phyloP scores from a whole-genome alignment of 2,113 vertebrate genomes.

The Mellivora capensis region DNA sequence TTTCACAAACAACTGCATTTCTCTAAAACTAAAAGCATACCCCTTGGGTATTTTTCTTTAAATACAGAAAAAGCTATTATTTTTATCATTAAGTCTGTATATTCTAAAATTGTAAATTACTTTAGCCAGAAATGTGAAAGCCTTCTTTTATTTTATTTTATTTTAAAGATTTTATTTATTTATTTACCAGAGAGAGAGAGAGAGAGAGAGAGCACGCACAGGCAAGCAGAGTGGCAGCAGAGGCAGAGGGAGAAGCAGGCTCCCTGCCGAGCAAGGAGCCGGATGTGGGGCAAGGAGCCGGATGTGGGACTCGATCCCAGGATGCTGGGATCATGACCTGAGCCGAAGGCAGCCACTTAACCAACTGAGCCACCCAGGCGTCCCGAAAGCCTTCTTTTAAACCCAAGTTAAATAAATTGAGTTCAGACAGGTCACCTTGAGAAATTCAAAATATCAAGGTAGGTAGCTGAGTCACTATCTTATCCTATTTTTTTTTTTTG shows the following conservation, averaged over 20 bases:
- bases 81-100: neutral
- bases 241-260: too few relatives aligned
- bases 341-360: too few relatives aligned
- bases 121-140: constrained; percentile 43
- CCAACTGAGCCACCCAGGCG: too few relatives aligned
- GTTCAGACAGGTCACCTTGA: constrained; percentile 40
- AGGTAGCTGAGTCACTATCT: constrained; percentile 34
- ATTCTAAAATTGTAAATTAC: constrained; percentile 31
- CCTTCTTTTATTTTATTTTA: constrained; percentile 26
- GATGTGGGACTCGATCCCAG: too few relatives aligned
- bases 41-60: constrained; percentile 22
- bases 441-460: constrained; percentile 36
- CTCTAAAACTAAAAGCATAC: constrained; percentile 36
- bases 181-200: too few relatives aligned
- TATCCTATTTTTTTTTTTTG: constrained; percentile 40
- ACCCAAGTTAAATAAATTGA: constrained; percentile 15
- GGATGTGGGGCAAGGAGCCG: too few relatives aligned
- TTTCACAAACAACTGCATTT: constrained; percentile 38
- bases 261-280: too few relatives aligned
- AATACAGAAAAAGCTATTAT: constrained; percentile 23
- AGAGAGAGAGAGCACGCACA: too few relatives aligned
- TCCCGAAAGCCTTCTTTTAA: constrained; percentile 35
- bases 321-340: too few relatives aligned
- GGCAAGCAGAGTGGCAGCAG: too few relatives aligned
- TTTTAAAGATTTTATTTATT: too few relatives aligned